Evolutionary conservation across 2,797 vertebrate species (phyloP), one percentile per base, ranked within the genome.

Genomic region (Austrolebias charrua): DNA sequence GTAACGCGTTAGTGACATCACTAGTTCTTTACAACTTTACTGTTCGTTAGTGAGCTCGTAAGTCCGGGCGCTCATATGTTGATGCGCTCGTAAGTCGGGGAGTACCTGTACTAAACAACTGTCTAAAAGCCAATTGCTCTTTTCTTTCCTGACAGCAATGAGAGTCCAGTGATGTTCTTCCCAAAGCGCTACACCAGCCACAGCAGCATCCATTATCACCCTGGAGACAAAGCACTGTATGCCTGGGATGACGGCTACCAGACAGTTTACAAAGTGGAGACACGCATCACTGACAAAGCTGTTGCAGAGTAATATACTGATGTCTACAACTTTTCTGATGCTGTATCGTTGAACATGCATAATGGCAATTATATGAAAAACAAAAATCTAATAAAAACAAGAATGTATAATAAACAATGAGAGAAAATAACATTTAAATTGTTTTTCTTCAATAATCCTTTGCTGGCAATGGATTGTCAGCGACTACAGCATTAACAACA

Each of bases 241-340:
- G 93, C 95, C 42, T 99, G 97, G 97, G 95, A 96, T 43, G 95
- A 98, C 44, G 95, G 96, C 43, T 96, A 93, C 88, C 96, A 98
- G 90, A 95, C 95, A 3, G 80, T 97, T 81, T 98, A 98, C 80
- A 95, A 92, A 76, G 89, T 98, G 80, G 92, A 94, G 71, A 93
- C 89, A 1, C 86, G 72, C 52, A 82, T 55, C 47, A 92, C 89
- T 70, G 55, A 72, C n/a, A 50, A 40, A 42, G 18, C 44, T 45
- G 8, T 38, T 29, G 49, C 50, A 35, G 50, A 79, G 13, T 80
- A 35, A 76, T 38, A 75, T 38, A n/a, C 61, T 4, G 29, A 52
- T 18, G 16, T 29, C 28, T 53, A 0, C 13, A 16, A 24, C 24
- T 24, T 24, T 24, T 3, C 1, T 24, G 24, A 24, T 24, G 24